Evolutionary conservation across 2,113 vertebrate species (phyloP).

Genomic region (Chiloscyllium plagiosum): DNA sequence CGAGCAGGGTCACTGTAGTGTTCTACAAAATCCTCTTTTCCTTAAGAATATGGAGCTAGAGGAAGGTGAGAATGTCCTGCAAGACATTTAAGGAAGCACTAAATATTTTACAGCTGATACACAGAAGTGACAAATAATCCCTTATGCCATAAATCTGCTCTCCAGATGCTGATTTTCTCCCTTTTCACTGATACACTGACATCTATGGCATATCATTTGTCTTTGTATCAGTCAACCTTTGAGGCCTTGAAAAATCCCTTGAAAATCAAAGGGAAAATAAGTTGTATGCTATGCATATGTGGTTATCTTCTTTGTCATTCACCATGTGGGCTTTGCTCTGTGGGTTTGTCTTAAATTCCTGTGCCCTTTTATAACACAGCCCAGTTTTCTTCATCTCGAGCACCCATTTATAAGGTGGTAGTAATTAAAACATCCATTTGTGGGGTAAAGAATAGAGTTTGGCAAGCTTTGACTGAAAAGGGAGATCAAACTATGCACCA

Average conservation of each 20-base stretch:
- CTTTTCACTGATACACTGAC: not conserved
- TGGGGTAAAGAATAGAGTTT: not conserved
- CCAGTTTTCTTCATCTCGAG: not conserved
- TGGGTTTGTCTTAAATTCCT: not conserved
- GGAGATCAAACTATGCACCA: too few relatives aligned
- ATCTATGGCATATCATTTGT: not conserved
- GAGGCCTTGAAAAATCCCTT: not conserved
- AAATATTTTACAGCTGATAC: not conserved
- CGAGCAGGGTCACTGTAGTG: conserved; percentile 76
- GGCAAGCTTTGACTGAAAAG: not conserved
- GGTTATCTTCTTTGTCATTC: not conserved
- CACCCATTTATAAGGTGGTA: not conserved
- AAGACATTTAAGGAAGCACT: not conserved
- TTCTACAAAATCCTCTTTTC: conserved; percentile 87
- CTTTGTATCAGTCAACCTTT: too few relatives aligned
- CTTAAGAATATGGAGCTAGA: conserved; percentile 78
- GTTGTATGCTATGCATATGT: not conserved
- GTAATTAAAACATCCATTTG: not conserved
- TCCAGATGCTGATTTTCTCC: not conserved
- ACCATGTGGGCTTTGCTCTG: not conserved
- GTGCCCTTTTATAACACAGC: not conserved
- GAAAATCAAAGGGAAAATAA: not conserved
- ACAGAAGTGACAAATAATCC: not conserved
- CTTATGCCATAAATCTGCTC: not conserved
- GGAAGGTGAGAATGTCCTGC: conserved; percentile 65